Conservation (phyloP, 2,888 invertebrate species). For the Tridacna gigas region DNA sequence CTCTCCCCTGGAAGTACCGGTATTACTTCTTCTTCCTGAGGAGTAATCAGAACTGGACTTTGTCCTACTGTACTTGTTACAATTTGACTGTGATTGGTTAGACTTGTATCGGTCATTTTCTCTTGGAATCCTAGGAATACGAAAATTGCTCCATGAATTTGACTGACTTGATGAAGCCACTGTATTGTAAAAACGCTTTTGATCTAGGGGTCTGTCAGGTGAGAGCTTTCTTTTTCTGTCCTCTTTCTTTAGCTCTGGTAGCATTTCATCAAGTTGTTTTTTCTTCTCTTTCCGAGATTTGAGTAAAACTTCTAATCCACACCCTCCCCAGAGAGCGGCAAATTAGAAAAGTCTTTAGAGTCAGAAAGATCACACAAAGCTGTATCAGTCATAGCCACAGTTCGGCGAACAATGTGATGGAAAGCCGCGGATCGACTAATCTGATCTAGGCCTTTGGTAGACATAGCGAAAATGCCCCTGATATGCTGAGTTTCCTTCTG, state of each 20-base stretch:
- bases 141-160: too few species aligned
- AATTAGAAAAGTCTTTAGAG: conserved; percentile 7
- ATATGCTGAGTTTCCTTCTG: conserved; percentile 17
- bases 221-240: conserved; percentile 32
- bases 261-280: too few species aligned
- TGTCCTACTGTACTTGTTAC: too few species aligned
- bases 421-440: conserved; percentile 21
- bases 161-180: too few species aligned
- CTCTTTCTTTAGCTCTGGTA: conserved; percentile 21
- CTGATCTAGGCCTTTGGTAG: conserved; percentile 32
- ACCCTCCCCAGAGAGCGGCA: conserved; percentile 22
- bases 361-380: background rate
- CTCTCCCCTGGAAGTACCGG: too few species aligned
- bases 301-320: conserved; percentile 15
- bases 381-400: conserved; percentile 33
- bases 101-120: background rate
- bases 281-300: conserved; percentile 31
- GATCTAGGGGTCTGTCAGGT: too few species aligned
- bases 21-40: conserved; percentile 1
- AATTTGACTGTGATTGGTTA: background rate
- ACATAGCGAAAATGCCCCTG: conserved; percentile 41
- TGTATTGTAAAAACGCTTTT: background rate
- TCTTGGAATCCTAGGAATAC: too few species aligned
- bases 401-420: conserved; percentile 26
- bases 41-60: background rate